Base-by-base conservation (phyloP, 2,888 invertebrate genomes). In the Clivina fossor region DNA sequence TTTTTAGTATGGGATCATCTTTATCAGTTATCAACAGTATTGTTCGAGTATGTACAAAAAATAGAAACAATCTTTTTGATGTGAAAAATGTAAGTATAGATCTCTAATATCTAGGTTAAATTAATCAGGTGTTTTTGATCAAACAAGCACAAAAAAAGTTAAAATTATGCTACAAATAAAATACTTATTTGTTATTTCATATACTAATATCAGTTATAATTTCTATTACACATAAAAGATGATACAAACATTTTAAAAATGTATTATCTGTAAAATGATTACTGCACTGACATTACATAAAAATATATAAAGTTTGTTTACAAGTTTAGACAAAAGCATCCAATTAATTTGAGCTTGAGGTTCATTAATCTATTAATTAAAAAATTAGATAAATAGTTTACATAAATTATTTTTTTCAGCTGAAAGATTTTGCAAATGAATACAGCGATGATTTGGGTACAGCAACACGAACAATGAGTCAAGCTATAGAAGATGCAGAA, bases 401-500 rank as follows among this genome's bases (percentile, higher is more conserved):
- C 19, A 9, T 32, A 19, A 47, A 22, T 8, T 19, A 33, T 24
- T 7, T 19, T 16, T 69, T 70, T n/a, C 74, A 88, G 85, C 72
- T 91, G 56, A 78, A 83, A 68, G 78, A 82, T 37, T 91, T 91
- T 67, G 78, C 85, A 1, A 73, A 74, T 1, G 80, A 80, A 49
- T 81, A 82, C 51, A 77, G 80, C 56, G 78, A 81, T 35, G 86
- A 89, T 55, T 76, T 88, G 9, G 87, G 88, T 0, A 73, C 77
- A 3, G 81, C 81, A 1, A 74, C 78, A 1, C 74, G 91, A 59
- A 84, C 89, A 0, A 82, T 90, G 0, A 81, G 85, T 57, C 93
- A 93, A 73, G 84, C 89, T 0, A 72, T 93, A 5, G 94, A 94
- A 68, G 82, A 85, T 47, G 86, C 86, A 0, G 82, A 86, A 62